These are phyloP conservation scores for Dissostichus mawsoni DNA, from an alignment of 2,113 vertebrate genomes.

Conservation along the genomic window DNA sequence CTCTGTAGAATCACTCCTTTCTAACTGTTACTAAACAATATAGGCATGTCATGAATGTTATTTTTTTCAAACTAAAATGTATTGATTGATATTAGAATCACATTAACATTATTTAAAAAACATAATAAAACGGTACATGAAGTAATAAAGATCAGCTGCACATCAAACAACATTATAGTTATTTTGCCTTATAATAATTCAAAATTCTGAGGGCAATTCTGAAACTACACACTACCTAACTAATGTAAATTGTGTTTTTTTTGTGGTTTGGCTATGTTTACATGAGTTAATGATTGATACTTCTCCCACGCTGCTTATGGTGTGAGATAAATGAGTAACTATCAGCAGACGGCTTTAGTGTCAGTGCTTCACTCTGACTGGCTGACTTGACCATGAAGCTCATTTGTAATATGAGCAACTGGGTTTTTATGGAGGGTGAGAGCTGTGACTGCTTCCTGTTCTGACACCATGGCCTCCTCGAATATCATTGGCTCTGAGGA, in stretches of 20 bases:
- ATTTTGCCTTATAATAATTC: neutral
- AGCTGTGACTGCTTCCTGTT: neutral
- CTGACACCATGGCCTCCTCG: neutral
- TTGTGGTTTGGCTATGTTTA: neutral
- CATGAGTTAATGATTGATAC: neutral
- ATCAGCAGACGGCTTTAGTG: neutral
- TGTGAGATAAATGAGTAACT: no score
- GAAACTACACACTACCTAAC: neutral
- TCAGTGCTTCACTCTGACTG: neutral
- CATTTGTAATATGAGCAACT: slow-evolving; percentile 10
- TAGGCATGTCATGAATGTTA: no score
- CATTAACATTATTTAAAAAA: no score
- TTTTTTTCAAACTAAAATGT: no score
- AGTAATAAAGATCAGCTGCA: neutral
- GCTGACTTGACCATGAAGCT: neutral
- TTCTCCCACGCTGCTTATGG: no score
- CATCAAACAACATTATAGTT: neutral
- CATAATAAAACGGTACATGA: neutral
- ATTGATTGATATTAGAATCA: no score
- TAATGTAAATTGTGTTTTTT: neutral
- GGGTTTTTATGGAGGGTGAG: neutral
- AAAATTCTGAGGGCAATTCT: neutral
- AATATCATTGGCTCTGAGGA: neutral
- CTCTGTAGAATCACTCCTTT: neutral
- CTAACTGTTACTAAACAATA: neutral